Percentiles rank a stretch among this genome's conserved stretches.
phyloP scores from a whole-genome alignment of 92 coral and sea anemone genomes.

The Epizoanthus fatuus region DNA sequence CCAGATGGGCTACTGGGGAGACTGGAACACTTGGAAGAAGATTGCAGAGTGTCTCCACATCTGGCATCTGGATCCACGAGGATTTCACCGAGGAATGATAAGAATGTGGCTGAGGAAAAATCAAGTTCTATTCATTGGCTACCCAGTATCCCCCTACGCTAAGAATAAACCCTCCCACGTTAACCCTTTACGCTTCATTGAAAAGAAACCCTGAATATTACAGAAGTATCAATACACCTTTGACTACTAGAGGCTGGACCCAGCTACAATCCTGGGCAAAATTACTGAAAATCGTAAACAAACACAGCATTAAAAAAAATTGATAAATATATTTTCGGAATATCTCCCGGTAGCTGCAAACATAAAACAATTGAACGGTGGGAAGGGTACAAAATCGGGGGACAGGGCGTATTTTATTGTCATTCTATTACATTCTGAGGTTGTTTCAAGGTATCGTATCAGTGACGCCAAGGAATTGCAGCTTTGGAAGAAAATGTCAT shows the following conservation, averaged over 20 bases:
- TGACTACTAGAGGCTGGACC: neutral
- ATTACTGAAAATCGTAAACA: neutral
- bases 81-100: slow-evolving; percentile 37
- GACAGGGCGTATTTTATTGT: no score
- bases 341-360: no score
- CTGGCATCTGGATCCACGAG: slow-evolving; percentile 36
- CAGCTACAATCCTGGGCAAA: no score
- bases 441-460: no score
- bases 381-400: no score
- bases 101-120: slow-evolving; percentile 22
- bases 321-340: no score
- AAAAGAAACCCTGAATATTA: neutral
- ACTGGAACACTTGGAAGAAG: slow-evolving; percentile 21
- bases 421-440: no score
- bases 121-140: slow-evolving; percentile 24
- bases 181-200: slow-evolving; percentile 1
- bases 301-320: neutral
- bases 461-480: no score
- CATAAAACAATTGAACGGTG: no score
- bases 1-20: slow-evolving; percentile 41
- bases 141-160: slow-evolving; percentile 26
- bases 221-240: neutral
- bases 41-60: slow-evolving; percentile 38
- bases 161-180: slow-evolving; percentile 27
- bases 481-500: no score